These are phyloP conservation scores for Eolophus roseicapilla DNA, from an alignment of 2,113 vertebrate species.

Conservation along the genomic window DNA sequence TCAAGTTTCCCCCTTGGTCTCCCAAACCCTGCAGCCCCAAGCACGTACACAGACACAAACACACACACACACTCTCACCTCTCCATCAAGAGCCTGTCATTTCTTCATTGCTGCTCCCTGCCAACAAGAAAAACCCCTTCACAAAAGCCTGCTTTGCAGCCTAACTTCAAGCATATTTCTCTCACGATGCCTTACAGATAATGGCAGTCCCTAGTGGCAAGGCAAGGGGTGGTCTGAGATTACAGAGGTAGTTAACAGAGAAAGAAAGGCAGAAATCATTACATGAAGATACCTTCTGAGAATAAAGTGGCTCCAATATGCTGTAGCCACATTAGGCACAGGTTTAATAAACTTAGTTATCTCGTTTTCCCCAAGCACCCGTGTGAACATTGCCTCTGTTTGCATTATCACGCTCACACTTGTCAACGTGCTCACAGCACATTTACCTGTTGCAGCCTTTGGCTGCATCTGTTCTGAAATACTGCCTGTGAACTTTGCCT, in stretches of 20 bases:
- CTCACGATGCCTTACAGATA: not conserved
- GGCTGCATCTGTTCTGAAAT: not conserved
- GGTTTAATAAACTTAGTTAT: not conserved
- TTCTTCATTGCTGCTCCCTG: not conserved
- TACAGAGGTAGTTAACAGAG: not conserved
- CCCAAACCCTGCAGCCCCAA: not conserved
- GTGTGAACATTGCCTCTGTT: not conserved
- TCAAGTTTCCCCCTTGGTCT: not conserved
- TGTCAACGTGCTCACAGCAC: not conserved
- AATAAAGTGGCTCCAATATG: not conserved
- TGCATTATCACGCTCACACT: not conserved
- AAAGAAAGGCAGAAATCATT: not conserved
- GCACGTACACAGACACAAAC: not conserved
- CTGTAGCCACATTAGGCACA: not conserved
- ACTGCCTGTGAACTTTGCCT: not conserved
- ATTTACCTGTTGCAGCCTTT: not conserved
- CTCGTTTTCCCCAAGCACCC: accelerated
- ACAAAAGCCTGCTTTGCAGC: not conserved
- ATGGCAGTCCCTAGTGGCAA: not conserved
- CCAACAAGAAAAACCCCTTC: not conserved
- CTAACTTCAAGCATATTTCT: not conserved
- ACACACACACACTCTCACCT: accelerated
- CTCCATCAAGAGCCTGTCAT: not conserved
- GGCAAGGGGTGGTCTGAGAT: not conserved
- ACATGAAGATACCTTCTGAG: not conserved